Conservation (phyloP, 2,888 invertebrate species). For the Flexamia atlantica region DNA sequence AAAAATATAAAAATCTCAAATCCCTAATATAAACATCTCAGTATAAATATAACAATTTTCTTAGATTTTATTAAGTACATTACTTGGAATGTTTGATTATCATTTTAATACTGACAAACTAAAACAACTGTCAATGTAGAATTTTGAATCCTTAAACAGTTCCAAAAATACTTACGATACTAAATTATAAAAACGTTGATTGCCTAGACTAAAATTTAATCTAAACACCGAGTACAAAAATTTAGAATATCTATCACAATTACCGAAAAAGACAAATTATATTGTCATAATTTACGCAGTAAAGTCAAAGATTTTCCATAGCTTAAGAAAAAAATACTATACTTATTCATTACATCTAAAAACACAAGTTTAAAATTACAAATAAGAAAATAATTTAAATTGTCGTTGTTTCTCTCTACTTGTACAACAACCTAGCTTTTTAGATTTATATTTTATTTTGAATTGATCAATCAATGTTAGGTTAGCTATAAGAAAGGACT, state of each 20-base stretch:
- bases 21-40: constrained; percentile 35
- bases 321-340: no score
- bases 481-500: no score
- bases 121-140: neutral
- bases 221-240: constrained; percentile 31
- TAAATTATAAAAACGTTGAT: neutral
- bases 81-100: constrained; percentile 36
- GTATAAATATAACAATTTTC: constrained; percentile 36
- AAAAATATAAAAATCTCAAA: constrained; percentile 29
- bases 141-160: neutral
- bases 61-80: constrained; percentile 33
- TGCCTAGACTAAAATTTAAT: constrained; percentile 11
- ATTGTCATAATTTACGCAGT: constrained; percentile 10
- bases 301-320: neutral
- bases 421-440: neutral
- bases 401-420: no score
- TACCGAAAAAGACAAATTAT: constrained; percentile 38
- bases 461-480: no score
- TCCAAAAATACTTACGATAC: neutral
- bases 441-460: neutral
- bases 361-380: no score
- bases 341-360: no score
- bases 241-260: constrained; percentile 50
- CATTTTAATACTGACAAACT: neutral
- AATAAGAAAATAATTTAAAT: no score